These are phyloP conservation scores for Otus scops DNA, from an alignment of 2,797 vertebrate genomes.

Conservation along the genomic window DNA sequence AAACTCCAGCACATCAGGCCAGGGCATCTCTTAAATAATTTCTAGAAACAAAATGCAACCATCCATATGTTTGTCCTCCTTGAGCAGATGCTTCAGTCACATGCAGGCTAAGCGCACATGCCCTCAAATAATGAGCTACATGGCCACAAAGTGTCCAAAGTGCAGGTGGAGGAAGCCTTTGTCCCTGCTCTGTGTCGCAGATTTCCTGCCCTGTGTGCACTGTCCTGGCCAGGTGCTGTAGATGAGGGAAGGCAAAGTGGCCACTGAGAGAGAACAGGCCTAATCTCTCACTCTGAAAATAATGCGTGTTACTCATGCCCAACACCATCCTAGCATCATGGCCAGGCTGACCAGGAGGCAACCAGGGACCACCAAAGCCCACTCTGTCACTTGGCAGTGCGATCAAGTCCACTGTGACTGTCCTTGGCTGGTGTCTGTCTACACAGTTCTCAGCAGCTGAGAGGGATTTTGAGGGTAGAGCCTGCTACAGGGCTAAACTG, in stretches of 20 bases:
- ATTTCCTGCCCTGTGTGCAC: neutral
- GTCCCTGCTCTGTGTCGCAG: neutral
- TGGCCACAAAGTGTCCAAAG: neutral
- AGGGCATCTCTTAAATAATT: neutral
- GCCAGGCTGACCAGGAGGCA: neutral
- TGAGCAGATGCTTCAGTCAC: neutral
- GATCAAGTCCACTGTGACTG: neutral
- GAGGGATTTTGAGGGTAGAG: neutral
- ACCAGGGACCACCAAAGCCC: neutral
- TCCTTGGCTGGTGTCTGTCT: neutral
- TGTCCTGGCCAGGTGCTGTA: neutral
- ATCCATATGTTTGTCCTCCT: neutral
- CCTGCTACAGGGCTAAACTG: neutral
- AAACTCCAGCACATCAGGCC: neutral
- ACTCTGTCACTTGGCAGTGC: neutral
- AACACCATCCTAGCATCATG: neutral
- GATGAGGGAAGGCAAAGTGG: neutral
- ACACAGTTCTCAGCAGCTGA: neutral
- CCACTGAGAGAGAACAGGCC: neutral
- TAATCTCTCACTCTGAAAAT: neutral
- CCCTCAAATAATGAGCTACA: neutral
- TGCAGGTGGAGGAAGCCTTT: neutral
- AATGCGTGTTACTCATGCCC: neutral
- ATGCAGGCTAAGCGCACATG: accelerated
- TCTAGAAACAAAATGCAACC: neutral